Percentiles rank a stretch among this genome's conserved stretches.
These are phyloP conservation scores for Polylopha cassiicola DNA, from an alignment of 2,888 invertebrate genomes.

Conservation along the genomic window DNA sequence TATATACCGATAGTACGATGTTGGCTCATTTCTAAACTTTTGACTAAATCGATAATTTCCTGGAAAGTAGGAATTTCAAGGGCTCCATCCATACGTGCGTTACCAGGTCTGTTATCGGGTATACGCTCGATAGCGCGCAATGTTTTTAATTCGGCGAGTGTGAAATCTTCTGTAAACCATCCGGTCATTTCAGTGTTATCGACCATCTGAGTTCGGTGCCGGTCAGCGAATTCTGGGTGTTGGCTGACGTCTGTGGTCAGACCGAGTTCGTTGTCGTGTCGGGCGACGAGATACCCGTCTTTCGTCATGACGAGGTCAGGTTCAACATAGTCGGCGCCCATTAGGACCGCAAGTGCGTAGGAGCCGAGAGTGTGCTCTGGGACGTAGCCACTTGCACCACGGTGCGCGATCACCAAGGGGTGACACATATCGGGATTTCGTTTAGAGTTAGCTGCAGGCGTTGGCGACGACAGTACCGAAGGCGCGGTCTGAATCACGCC, in stretches of 20 bases:
- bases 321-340: conserved; percentile 67
- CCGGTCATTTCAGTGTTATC: conserved; percentile 49
- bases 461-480: conserved; percentile 26
- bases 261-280: conserved; percentile 63
- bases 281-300: conserved; percentile 58
- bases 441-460: conserved; percentile 25
- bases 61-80: conserved; percentile 59
- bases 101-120: conserved; percentile 55
- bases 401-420: conserved; percentile 59
- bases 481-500: conserved; percentile 20
- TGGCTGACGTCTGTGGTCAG: conserved; percentile 54
- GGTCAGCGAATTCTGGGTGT: conserved; percentile 53
- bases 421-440: conserved; percentile 47
- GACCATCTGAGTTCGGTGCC: conserved; percentile 49
- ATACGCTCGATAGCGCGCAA: conserved; percentile 60
- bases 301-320: conserved; percentile 66
- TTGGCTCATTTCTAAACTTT: conserved; percentile 53
- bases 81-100: conserved; percentile 52
- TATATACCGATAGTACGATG: conserved; percentile 56
- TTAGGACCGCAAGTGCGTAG: conserved; percentile 61
- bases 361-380: conserved; percentile 68
- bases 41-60: conserved; percentile 62
- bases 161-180: conserved; percentile 70
- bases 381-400: conserved; percentile 65
- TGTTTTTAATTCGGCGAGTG: conserved; percentile 60